Percentiles rank a stretch among this genome's conserved stretches.
phyloP scores from a whole-genome alignment of 2,888 invertebrate species.

The Meiosimyza platycephala region DNA sequence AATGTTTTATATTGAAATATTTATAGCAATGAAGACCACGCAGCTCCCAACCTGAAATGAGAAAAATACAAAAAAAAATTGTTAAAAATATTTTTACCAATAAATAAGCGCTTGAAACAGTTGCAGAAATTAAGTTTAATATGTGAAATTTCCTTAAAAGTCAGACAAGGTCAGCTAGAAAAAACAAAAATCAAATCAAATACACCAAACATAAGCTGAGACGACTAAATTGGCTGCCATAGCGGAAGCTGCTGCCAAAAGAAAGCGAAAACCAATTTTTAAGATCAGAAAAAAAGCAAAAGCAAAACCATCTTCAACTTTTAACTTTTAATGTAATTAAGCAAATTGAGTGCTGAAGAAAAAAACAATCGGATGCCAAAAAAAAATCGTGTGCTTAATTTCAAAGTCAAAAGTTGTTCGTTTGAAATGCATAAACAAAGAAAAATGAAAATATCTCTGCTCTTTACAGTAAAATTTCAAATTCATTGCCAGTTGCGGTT shows the following conservation, averaged over 20 bases:
- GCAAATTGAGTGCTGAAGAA: not conserved
- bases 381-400: conserved; percentile 5
- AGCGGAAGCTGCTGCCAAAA: not conserved
- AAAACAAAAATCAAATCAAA: conserved; percentile 28
- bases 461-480: conserved; percentile 11
- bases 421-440: not conserved
- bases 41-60: conserved; percentile 89
- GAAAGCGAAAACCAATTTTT: conserved; percentile 4
- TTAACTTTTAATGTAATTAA: not conserved
- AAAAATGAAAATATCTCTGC: not conserved
- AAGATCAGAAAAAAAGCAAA: not conserved
- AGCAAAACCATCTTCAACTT: not conserved
- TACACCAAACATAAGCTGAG: not conserved
- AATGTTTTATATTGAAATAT: conserved; percentile 95
- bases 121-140: not conserved
- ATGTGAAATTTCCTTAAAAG: not conserved
- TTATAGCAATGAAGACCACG: conserved; percentile 93
- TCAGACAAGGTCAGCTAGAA: conserved; percentile 25
- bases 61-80: conserved; percentile 51
- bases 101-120: not conserved
- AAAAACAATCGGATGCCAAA: not conserved
- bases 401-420: conserved; percentile 2
- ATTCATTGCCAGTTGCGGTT: conserved; percentile 21
- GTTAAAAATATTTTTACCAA: conserved; percentile 26
- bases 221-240: not conserved